phyloP scores from a whole-genome alignment of 1,140 invertebrate species.

The Pseudomyrmex flavicornis region DNA sequence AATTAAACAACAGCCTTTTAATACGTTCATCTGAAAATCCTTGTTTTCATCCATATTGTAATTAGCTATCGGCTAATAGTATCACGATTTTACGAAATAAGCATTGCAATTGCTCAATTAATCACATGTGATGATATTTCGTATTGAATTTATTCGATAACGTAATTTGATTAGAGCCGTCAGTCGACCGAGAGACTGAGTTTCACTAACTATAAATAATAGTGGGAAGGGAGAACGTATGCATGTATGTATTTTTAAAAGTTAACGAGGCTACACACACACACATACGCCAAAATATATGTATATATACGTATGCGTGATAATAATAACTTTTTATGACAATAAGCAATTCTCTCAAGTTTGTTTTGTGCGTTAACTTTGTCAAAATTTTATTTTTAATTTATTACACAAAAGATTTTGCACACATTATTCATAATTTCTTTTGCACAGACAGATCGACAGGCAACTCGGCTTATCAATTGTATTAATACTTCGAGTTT shows the following conservation, averaged over 20 bases:
- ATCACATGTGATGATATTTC: constrained; percentile 23
- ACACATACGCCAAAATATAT: neutral
- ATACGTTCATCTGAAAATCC: constrained; percentile 2
- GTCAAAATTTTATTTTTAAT: neutral
- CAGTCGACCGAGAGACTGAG: neutral
- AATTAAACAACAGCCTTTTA: constrained; percentile 28
- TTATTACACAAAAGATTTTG: neutral
- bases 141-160: constrained; percentile 41
- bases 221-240: neutral
- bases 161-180: constrained; percentile 30
- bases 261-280: constrained; percentile 19
- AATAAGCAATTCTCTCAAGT: neutral
- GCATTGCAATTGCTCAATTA: constrained; percentile 12
- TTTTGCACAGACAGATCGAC: neutral
- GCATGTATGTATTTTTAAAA: constrained; percentile 35
- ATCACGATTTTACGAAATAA: constrained; percentile 49
- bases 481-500: constrained; percentile 27
- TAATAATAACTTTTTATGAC: constrained; percentile 42
- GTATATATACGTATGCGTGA: neutral
- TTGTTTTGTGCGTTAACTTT: neutral
- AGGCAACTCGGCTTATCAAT: neutral
- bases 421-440: neutral
- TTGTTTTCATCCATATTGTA: neutral
- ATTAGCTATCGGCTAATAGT: constrained; percentile 34
- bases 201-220: constrained; percentile 38